Conservation (phyloP, 2,113 vertebrate genomes). For the Eubucco bourcierii region DNA sequence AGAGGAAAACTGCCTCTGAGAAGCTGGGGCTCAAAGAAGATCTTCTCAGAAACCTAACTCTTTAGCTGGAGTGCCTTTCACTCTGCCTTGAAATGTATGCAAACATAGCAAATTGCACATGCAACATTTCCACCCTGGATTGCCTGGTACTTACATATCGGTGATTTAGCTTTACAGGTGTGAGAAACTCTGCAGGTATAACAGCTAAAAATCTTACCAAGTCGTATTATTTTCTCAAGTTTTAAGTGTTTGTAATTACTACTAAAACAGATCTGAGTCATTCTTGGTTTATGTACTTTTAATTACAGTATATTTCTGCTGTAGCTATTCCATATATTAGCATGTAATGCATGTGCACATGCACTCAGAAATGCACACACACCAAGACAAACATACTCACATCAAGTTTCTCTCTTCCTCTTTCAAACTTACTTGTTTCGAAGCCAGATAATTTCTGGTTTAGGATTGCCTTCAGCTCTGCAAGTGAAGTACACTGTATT, state of each 20-base stretch:
- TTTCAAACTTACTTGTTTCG: constrained; percentile 90
- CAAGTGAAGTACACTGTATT: constrained; percentile 99
- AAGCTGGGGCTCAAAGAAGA: neutral
- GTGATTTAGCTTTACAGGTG: neutral
- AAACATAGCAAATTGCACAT: neutral
- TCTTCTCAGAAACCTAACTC: neutral
- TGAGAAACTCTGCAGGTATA: neutral
- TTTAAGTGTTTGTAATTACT: neutral
- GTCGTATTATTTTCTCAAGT: neutral
- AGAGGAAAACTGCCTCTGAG: neutral
- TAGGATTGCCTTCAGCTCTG: constrained; percentile 96
- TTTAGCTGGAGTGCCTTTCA: neutral
- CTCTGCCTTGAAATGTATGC: neutral
- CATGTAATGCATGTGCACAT: neutral
- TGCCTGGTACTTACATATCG: neutral
- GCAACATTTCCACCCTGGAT: neutral
- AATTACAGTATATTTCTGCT: neutral
- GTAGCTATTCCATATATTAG: neutral
- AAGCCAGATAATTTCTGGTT: constrained; percentile 99
- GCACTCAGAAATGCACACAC: neutral
- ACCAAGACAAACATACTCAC: neutral
- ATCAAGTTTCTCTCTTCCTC: neutral
- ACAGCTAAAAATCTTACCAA: neutral
- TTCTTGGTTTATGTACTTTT: neutral
- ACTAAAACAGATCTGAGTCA: neutral